Base-by-base conservation (phyloP, 1,140 invertebrate genomes). In the Lasaia peninsularis region DNA sequence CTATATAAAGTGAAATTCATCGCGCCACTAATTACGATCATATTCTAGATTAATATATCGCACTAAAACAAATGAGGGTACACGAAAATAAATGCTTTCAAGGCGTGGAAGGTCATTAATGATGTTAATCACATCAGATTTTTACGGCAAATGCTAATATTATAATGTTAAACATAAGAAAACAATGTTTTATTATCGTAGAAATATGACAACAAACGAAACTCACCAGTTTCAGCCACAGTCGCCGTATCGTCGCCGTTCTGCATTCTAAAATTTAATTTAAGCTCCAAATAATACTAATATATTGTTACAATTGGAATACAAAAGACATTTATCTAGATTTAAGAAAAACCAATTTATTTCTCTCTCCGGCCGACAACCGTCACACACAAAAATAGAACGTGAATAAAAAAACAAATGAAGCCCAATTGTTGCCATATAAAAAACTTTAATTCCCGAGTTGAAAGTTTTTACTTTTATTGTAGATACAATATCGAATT, bases 311-410 rank as follows among this genome's bases (percentile, higher is more conserved):
- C 14, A 40, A 44, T 28, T 12, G 14, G 2, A 55, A 16, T 16
- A 21, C 21, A 44, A 31, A 12, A 31, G 37, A 10, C 44, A 55
- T 44, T 55, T 35, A 55, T 55, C 12, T 40, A 55, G 40, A 55
- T 31, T 55, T 40, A 31, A 28, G 16, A 28, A 18, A 44, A 55
- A 55, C 24, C 40, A 44, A 37, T 54, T 44, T 18, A 28, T 10
- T 55, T 74, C 73, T 74, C 68, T 64, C 71, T 71, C 63, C 67
- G 74, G 81, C 76, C 71, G 79, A 44, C 40, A 75, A 78, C 82
- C 82, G 84, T 87, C 84, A 87, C 84, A 79, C 82, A 83, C 84
- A 86, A 87, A 87, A 87, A 88, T 88, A 88, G 84, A 88, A 88
- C 82, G 80, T 74, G 82, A 86, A 81, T 88, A 84, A 84, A 87